Evolutionary conservation across 2,888 invertebrate species (phyloP), one percentile per base, ranked within the genome.

Genomic region (Sinodicranocentrus sp.): DNA sequence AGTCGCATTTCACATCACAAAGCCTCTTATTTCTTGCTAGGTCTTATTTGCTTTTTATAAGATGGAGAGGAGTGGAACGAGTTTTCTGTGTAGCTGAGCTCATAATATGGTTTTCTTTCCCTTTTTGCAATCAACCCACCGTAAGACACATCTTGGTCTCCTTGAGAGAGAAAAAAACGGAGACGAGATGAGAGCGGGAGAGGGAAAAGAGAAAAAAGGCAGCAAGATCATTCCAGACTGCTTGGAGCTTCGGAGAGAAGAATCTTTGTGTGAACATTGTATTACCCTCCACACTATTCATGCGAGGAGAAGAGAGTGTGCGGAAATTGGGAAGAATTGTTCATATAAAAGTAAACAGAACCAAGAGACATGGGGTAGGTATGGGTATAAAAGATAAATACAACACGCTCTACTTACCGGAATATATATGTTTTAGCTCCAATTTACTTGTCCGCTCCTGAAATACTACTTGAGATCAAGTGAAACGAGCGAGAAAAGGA

Each of bases 281-380:
- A 23, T 19, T 54, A 54, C 17, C 21, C 21, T 54, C 21, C 23
- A 54, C 48, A 48, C 48, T 3, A 48, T 48, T 57, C 25, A 25
- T 54, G 25, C 25, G 2, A 3, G 21, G 57, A 25, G 13, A 21
- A 2, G 21, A 5, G 19, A 8, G 6, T 21, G 54, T 54, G 23
- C 65, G 67, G 67, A 76, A 76, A 76, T 76, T 76, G 76, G 75
- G n/a, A 76, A 43, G 76, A 67, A 76, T 76, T 76, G 76, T 67
- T 67, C 25, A 54, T 44, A 39, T 54, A 75, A 5, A 76, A 44
- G 73, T 73, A 73, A 73, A 73, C 73, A 72, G 57, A 21, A n/a
- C 54, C 21, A 39, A 39, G n/a, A n/a, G n/a, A n/a, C n/a, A 21
- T 48, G 44, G 26, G 67, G 15, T n/a, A n/a, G n/a, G n/a, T n/a